A percentile compares a stretch with the other conserved stretches of the same genome.
Evolutionary conservation across 2,888 invertebrate species (phyloP).

Genomic region (Allygus modestus): DNA sequence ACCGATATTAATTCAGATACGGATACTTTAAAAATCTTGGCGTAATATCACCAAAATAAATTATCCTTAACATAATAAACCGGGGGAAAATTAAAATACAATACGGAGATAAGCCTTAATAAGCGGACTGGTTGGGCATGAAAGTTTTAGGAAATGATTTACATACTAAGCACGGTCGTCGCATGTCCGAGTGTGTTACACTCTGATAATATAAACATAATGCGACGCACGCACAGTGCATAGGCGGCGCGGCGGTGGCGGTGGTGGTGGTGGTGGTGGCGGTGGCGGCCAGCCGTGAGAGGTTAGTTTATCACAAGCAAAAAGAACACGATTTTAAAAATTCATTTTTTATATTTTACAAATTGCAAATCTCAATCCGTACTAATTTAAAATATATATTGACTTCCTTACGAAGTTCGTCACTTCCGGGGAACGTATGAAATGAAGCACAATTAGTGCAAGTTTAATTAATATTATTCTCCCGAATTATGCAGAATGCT

Average conservation of each 20-base stretch:
- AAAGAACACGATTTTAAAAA: too few species aligned
- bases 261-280: not conserved
- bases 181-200: not conserved
- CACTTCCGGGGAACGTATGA: too few species aligned
- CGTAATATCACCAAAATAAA: not conserved
- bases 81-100: conserved; percentile 14
- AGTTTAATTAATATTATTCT: too few species aligned
- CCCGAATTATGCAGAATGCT: too few species aligned
- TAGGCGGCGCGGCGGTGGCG: too few species aligned
- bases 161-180: conserved; percentile 34
- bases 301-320: not conserved
- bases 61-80: conserved; percentile 3
- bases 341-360: conserved; percentile 1
- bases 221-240: not conserved
- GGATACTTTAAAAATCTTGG: not conserved
- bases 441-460: too few species aligned
- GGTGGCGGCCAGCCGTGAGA: not conserved
- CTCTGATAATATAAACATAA: conserved; percentile 29
- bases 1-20: not conserved
- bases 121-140: conserved; percentile 27
- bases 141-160: conserved; percentile 52
- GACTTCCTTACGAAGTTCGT: too few species aligned
- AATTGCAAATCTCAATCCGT: too few species aligned
- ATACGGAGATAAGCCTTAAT: conserved; percentile 36
- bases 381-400: too few species aligned